Conservation (phyloP, 1,140 invertebrate genomes). For the Calephelis virginiensis region DNA sequence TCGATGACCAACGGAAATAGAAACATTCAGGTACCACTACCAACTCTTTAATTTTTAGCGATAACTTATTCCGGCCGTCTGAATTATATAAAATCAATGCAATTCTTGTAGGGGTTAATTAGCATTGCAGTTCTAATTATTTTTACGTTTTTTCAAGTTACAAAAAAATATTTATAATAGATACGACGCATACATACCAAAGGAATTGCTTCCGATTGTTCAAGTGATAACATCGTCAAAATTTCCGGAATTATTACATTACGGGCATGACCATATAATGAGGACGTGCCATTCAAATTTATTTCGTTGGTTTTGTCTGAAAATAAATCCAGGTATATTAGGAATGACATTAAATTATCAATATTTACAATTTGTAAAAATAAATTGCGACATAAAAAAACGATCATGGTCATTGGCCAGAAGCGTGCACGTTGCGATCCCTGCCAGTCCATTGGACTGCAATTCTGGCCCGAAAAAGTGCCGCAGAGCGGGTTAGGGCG, state of each 20-base stretch:
- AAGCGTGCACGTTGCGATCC: no score
- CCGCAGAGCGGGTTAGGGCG: no score
- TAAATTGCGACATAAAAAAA: no score
- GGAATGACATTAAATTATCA: not conserved
- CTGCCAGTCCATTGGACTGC: no score
- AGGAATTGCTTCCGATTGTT: conserved; percentile 34
- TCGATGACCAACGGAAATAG: no score
- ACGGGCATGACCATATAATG: conserved; percentile 41
- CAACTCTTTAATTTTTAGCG: no score
- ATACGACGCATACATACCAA: conserved; percentile 36
- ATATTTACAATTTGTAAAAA: not conserved
- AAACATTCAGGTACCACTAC: no score
- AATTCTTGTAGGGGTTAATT: no score
- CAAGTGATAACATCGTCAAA: conserved; percentile 42
- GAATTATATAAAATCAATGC: not conserved
- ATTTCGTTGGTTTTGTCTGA: conserved; percentile 22
- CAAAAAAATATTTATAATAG: not conserved
- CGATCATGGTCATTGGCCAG: no score
- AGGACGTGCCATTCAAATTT: conserved; percentile 30
- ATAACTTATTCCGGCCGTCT: not conserved
- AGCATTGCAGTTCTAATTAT: no score
- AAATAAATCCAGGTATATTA: not conserved
- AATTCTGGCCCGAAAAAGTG: no score
- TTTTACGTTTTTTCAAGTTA: no score
- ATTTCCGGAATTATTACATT: conserved; percentile 42